These are phyloP conservation scores for Gymnoscopelus microlampas DNA, from an alignment of 2,797 vertebrate species.

Conservation along the genomic window DNA sequence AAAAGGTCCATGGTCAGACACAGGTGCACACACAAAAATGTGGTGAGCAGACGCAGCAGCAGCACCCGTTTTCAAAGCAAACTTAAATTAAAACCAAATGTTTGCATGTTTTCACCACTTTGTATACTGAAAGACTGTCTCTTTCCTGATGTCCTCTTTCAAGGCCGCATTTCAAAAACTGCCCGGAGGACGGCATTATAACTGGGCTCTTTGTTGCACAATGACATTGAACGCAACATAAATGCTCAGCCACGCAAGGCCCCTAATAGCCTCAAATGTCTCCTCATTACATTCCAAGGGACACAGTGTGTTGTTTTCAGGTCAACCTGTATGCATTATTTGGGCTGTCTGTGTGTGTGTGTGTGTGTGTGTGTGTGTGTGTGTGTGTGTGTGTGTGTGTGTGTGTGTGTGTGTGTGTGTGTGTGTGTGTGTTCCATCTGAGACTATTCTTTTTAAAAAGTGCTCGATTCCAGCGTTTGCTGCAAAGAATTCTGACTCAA, in stretches of 20 bases:
- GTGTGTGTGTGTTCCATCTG: too few species aligned
- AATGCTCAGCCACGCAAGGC: conserved; percentile 21
- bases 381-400: too few species aligned
- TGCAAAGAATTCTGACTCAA: conserved; percentile 50
- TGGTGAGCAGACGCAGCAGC: too few species aligned
- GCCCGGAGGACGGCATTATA: conserved; percentile 10
- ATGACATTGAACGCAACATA: conserved; percentile 21
- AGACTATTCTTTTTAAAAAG: conserved; percentile 12
- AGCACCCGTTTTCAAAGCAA: conserved; percentile 4
- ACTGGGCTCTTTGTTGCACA: conserved; percentile 17
- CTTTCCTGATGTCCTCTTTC: conserved; percentile 2
- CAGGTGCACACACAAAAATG: too few species aligned
- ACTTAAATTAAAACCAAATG: conserved; percentile 27
- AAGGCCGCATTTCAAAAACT: conserved; percentile 13
- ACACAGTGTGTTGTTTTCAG: neutral
- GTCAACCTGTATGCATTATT: conserved; percentile 19
- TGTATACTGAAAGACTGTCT: conserved; percentile 13
- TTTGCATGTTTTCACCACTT: neutral
- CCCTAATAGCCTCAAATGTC: conserved; percentile 25
- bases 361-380: neutral
- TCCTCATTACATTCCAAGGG: conserved; percentile 8
- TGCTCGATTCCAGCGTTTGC: conserved; percentile 12
- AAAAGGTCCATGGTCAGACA: too few species aligned
- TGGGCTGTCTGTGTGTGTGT: neutral
- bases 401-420: too few species aligned